A percentile compares a stretch with the other conserved stretches of the same genome.
These are phyloP conservation scores for Meta bourneti DNA, from an alignment of 2,888 invertebrate species.

Conservation along the genomic window DNA sequence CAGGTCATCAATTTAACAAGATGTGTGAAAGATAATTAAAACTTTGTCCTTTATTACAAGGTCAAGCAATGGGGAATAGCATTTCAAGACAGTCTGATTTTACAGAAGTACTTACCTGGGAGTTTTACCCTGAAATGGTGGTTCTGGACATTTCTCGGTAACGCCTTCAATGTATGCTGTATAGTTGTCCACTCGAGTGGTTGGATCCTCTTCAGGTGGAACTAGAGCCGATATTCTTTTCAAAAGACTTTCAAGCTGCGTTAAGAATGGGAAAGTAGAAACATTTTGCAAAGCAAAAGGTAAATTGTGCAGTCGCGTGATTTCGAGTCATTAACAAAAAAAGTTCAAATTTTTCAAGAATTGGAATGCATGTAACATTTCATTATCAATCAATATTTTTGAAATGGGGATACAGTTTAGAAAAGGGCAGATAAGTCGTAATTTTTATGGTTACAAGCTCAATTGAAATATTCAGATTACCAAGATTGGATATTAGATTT, in stretches of 20 bases:
- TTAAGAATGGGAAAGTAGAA: not conserved
- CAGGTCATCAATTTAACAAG: too few relatives aligned
- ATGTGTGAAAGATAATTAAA: too few relatives aligned
- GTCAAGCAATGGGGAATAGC: too few relatives aligned
- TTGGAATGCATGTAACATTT: not conserved
- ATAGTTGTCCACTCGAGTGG: conserved; percentile 84
- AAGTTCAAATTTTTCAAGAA: not conserved
- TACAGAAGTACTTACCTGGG: conserved; percentile 61
- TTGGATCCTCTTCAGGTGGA: conserved; percentile 78
- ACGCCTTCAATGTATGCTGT: conserved; percentile 86
- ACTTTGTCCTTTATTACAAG: too few relatives aligned
- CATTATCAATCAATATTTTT: not conserved
- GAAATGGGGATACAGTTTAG: not conserved
- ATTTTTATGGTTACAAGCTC: too few relatives aligned
- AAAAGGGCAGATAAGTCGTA: not conserved
- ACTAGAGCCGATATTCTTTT: conserved; percentile 80
- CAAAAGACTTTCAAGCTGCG: conserved; percentile 80
- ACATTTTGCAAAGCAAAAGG: not conserved
- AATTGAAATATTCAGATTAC: too few relatives aligned
- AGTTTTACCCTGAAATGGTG: conserved; percentile 74
- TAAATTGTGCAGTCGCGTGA: not conserved
- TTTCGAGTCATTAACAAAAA: not conserved
- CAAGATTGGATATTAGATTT: too few relatives aligned
- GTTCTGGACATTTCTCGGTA: conserved; percentile 83
- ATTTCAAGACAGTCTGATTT: not conserved